Evolutionary conservation across 2,888 invertebrate genomes (phyloP).

Genomic region (Sympetrum striolatum): DNA sequence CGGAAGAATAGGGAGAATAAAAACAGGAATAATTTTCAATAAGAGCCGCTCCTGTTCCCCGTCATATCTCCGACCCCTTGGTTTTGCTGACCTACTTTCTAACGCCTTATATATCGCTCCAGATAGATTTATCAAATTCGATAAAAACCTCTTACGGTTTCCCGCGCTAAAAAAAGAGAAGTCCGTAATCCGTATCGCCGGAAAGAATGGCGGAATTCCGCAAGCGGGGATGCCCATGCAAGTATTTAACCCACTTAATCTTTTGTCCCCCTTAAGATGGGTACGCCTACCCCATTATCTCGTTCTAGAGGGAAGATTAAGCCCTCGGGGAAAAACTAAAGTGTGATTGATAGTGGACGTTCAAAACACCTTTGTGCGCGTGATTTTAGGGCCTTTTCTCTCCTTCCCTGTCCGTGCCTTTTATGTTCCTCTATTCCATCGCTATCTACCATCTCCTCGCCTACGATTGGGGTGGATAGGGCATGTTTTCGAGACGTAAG

Average conservation of each 20-base stretch:
- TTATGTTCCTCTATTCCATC: not conserved
- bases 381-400: not conserved
- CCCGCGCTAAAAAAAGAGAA: not conserved
- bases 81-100: not conserved
- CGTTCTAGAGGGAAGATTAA: not conserved
- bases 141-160: not conserved
- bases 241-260: not conserved
- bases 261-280: too few species aligned
- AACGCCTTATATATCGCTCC: not conserved
- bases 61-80: not conserved
- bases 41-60: not conserved
- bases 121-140: not conserved
- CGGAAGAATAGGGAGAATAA: not conserved
- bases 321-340: not conserved
- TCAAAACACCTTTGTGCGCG: not conserved
- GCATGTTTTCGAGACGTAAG: slow-evolving; percentile 1
- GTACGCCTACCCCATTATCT: not conserved
- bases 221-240: not conserved
- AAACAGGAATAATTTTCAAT: not conserved
- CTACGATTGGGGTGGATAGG: slow-evolving; percentile 5
- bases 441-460: not conserved
- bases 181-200: not conserved
- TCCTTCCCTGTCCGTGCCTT: not conserved
- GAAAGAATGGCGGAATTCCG: not conserved
- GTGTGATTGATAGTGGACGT: not conserved